Evolutionary conservation across 2,113 vertebrate species (phyloP).

Genomic region (Megatriorchis doriae): DNA sequence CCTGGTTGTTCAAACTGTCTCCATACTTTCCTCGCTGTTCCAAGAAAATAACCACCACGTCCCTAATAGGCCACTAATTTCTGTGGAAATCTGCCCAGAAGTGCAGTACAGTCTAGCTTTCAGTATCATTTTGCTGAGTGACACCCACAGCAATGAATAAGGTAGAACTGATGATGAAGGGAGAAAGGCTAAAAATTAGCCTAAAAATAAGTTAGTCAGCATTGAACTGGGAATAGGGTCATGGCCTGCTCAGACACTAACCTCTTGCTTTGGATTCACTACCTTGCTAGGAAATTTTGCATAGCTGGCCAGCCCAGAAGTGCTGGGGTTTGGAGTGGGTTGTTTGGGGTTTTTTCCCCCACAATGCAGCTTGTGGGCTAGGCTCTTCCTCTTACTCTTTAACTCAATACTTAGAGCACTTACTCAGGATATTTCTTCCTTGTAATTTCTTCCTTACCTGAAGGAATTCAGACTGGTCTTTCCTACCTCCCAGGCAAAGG

Average conservation of each 20-base stretch:
- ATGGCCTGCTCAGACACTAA: background rate
- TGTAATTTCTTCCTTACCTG: background rate
- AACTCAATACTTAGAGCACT: background rate
- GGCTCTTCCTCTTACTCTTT: background rate
- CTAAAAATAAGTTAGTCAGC: background rate
- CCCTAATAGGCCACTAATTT: background rate
- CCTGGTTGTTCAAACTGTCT: fast-evolving
- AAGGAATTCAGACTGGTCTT: background rate
- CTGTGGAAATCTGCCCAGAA: background rate
- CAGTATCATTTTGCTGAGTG: background rate
- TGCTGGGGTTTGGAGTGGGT: background rate
- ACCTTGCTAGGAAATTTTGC: background rate
- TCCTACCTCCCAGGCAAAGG: background rate
- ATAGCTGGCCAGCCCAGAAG: background rate
- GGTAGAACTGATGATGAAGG: background rate
- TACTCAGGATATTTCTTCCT: background rate
- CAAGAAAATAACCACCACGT: background rate
- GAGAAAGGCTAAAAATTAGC: background rate
- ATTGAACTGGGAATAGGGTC: background rate
- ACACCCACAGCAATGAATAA: background rate
- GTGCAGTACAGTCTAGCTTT: background rate
- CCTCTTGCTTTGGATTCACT: background rate
- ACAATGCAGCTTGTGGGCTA: background rate
- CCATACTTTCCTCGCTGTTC: background rate
- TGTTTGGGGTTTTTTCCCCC: background rate